Percentiles rank a stretch among this genome's conserved stretches.
phyloP scores from a whole-genome alignment of 2,888 invertebrate species.

The Amblyjoppa fuscipennis region DNA sequence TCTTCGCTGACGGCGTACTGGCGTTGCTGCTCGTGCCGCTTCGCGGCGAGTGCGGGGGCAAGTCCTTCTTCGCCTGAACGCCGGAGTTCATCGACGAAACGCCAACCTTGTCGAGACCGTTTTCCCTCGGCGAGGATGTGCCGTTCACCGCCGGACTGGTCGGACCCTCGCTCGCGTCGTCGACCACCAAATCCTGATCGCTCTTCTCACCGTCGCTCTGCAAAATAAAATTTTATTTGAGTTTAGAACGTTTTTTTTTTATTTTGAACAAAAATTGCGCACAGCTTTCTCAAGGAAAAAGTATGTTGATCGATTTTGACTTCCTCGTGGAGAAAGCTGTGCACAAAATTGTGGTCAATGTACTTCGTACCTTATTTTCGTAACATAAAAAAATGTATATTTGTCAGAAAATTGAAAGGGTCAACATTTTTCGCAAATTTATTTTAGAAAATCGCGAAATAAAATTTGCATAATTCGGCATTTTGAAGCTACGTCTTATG shows the following conservation, averaged over 20 bases:
- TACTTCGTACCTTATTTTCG: too few relatives aligned
- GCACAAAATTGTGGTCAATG: too few relatives aligned
- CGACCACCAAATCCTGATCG: conserved; percentile 97
- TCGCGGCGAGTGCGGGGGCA: conserved; percentile 86
- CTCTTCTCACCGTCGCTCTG: conserved; percentile 94
- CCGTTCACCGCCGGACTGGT: conserved; percentile 93
- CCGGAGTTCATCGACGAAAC: conserved; percentile 79
- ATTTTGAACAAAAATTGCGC: too few relatives aligned
- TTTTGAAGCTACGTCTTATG: too few relatives aligned
- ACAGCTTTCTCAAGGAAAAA: too few relatives aligned
- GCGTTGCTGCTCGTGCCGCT: conserved; percentile 96
- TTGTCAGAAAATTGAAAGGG: too few relatives aligned
- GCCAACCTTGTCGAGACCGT: conserved; percentile 92
- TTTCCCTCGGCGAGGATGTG: conserved; percentile 94
- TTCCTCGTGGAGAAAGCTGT: too few relatives aligned
- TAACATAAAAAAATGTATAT: too few relatives aligned
- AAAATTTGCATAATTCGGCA: too few relatives aligned
- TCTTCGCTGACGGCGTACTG: conserved; percentile 94
- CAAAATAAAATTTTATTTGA: conserved; percentile 79
- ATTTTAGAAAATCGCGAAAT: too few relatives aligned
- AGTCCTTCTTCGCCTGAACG: conserved; percentile 82
- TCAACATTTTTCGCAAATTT: too few relatives aligned
- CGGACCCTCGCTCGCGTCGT: conserved; percentile 97
- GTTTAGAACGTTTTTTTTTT: not conserved
- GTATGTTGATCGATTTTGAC: too few relatives aligned